phyloP scores from a whole-genome alignment of 2,888 invertebrate species.

The Melitaea athalia region DNA sequence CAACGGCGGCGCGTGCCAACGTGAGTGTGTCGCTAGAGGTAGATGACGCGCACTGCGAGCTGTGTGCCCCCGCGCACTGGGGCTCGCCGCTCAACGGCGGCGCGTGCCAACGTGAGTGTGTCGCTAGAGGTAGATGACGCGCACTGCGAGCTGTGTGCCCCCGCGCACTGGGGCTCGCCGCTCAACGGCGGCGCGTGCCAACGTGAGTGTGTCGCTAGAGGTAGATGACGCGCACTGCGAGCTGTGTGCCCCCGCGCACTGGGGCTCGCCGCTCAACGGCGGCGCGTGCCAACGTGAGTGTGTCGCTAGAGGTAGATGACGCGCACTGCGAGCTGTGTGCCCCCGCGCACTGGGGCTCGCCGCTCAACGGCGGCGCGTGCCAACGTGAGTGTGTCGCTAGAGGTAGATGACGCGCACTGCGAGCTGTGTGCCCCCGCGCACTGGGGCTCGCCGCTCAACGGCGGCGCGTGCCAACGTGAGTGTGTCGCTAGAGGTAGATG shows the following conservation, averaged over 20 bases:
- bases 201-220: constrained; percentile 73
- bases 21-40: constrained; percentile 66
- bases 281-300: no score
- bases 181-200: constrained; percentile 96
- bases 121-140: neutral
- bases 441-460: no score
- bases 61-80: no score
- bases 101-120: no score
- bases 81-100: no score
- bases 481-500: neutral
- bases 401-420: neutral
- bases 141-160: constrained; percentile 94
- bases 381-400: constrained; percentile 79
- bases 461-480: no score
- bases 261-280: no score
- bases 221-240: neutral
- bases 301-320: neutral
- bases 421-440: no score
- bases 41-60: no score
- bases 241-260: no score
- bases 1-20: constrained; percentile 95
- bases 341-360: constrained; percentile 95
- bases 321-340: constrained; percentile 95
- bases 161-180: constrained; percentile 96
- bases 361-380: constrained; percentile 97